phyloP scores from a whole-genome alignment of 2,888 invertebrate genomes.

The Caenorhabditis sp. region DNA sequence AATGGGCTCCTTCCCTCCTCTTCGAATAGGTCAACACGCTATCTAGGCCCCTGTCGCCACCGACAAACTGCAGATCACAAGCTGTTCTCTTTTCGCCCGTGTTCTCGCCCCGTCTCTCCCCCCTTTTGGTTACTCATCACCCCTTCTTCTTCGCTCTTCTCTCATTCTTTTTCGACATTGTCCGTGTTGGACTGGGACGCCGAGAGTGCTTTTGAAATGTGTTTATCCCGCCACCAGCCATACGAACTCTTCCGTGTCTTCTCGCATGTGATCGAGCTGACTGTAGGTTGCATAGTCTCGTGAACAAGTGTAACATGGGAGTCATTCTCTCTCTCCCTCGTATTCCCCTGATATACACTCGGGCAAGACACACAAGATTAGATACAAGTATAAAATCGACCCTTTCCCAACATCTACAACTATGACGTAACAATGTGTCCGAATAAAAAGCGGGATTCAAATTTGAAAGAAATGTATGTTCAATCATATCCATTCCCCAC shows the following conservation, averaged over 20 bases:
- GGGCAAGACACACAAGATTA: no score
- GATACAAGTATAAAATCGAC: no score
- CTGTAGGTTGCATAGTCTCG: neutral
- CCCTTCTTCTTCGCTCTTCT: conserved; percentile 19
- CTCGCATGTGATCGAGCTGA: neutral
- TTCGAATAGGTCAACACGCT: conserved; percentile 42
- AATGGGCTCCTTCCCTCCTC: conserved; percentile 16
- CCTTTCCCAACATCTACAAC: no score
- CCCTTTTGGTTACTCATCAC: conserved; percentile 42
- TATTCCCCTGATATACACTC: no score
- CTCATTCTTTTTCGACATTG: conserved; percentile 25
- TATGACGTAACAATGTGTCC: no score
- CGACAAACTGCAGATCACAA: conserved; percentile 40
- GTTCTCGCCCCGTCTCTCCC: conserved; percentile 19
- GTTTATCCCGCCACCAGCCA: neutral
- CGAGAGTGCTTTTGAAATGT: conserved; percentile 32
- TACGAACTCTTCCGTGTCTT: conserved; percentile 3
- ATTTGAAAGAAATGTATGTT: no score
- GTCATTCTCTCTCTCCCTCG: no score
- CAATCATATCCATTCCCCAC: no score
- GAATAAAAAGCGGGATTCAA: no score
- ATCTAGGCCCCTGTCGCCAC: conserved; percentile 16
- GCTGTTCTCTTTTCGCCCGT: conserved; percentile 43
- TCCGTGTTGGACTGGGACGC: conserved; percentile 13
- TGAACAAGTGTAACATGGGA: no score